These are phyloP conservation scores for Cotesia chilonis DNA, from an alignment of 1,140 invertebrate genomes.

Conservation along the genomic window DNA sequence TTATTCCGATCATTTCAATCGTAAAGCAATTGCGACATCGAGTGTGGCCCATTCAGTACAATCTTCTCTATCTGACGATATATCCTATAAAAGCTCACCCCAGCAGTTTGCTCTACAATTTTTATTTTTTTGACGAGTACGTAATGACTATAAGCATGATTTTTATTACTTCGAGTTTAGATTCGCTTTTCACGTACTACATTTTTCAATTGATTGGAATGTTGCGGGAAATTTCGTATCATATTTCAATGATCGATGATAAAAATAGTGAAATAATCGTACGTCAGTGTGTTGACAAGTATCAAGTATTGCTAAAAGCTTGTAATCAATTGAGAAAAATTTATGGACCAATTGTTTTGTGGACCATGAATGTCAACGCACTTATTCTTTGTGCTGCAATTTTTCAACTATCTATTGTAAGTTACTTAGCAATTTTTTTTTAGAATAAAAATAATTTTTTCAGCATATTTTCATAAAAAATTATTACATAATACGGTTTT, in stretches of 20 bases:
- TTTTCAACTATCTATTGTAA: slow-evolving; percentile 47
- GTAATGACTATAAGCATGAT: slow-evolving; percentile 5
- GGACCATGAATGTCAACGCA: slow-evolving; percentile 42
- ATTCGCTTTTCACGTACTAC: slow-evolving; percentile 45
- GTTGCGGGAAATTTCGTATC: slow-evolving; percentile 33
- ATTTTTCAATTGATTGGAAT: slow-evolving; percentile 44
- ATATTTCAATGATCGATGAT: slow-evolving; percentile 35
- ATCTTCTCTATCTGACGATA: slow-evolving; percentile 24
- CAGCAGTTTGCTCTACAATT: slow-evolving; percentile 31
- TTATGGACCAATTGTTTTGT: slow-evolving; percentile 42
- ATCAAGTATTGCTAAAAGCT: slow-evolving; percentile 29
- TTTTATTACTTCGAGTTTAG: slow-evolving; percentile 38
- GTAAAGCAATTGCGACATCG: slow-evolving; percentile 6
- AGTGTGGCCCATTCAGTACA: slow-evolving; percentile 26
- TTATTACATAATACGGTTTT: slow-evolving; percentile 40
- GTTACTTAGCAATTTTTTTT: background rate
- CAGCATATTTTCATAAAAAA: background rate
- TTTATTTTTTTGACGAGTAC: slow-evolving; percentile 35
- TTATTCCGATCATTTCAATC: slow-evolving; percentile 26
- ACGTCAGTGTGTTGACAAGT: slow-evolving; percentile 32
- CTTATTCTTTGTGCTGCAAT: slow-evolving; percentile 44
- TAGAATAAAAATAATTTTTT: background rate
- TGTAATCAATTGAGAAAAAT: slow-evolving; percentile 20
- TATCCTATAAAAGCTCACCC: slow-evolving; percentile 31
- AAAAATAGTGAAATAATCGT: slow-evolving; percentile 32